Base-by-base conservation (phyloP, 2,888 invertebrate genomes). In the Pterobdella sp. region DNA sequence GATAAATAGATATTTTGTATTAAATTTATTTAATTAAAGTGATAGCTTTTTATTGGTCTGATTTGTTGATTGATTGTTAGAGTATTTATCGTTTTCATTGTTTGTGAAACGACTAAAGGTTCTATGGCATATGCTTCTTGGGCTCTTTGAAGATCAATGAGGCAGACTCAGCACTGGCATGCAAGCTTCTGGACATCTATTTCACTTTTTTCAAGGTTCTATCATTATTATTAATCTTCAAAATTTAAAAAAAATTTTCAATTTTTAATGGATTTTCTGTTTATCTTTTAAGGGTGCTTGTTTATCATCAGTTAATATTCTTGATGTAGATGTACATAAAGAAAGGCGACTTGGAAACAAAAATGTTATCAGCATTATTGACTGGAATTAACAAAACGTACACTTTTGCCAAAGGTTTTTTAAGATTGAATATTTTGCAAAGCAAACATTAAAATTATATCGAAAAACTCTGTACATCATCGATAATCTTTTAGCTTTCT, bases 141-240 rank as follows among this genome's bases (percentile, higher is more conserved):
- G 90, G 91, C 67, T 92, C 93, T 83, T 90, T 94, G 81, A 88
- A 88, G 76, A 85, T 94, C 56, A 77, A 77, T 68, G 75, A 88
- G 4, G 88, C 88, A 72, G 91, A 92, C 77, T 85, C 86, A 1
- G 87, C 88, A 68, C 87, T 94, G 26, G 93, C 96, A 0, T 88
- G 89, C 78, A 90, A 89, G 78, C 86, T 98, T 42, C 91, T 98
- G 65, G 87, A 90, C 76, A 90, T 97, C 69, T 98, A 97, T 84
- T 93, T 98, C 82, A 89, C 92, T 0, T 93, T 97, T 82, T 98
- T 98, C 86, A 94, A 94, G 85, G 91, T 93, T 68, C 89, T 90
- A 73, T 31, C 18, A 49, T 14, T 42, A 66, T 63, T 22, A 66
- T 69, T 69, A 29, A 68, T 18, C 18, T 10, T 32, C 14, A 64